Evolutionary conservation across 2,113 vertebrate species (phyloP).

Genomic region (Pogonocichla stellata): DNA sequence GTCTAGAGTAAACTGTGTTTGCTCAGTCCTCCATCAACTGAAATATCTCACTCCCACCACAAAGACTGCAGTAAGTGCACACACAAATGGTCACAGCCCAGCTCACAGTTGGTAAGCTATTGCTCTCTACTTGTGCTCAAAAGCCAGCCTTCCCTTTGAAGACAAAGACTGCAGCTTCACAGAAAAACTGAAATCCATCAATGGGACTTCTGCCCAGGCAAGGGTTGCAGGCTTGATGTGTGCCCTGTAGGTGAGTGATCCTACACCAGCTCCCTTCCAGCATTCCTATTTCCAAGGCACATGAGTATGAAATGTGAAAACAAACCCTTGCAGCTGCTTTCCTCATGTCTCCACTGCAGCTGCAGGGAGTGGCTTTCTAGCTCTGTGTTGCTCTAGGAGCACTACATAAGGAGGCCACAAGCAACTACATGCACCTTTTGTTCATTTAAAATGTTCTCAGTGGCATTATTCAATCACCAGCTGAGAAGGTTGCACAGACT

Average conservation of each 20-base stretch:
- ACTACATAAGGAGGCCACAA: constrained; percentile 67
- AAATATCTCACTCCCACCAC: background rate
- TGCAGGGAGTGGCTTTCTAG: constrained; percentile 64
- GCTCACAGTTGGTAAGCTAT: background rate
- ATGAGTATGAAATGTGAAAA: constrained; percentile 28
- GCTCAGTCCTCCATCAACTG: background rate
- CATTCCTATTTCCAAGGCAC: constrained; percentile 11
- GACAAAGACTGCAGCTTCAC: background rate
- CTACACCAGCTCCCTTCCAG: background rate
- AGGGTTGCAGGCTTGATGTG: background rate
- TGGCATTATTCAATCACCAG: constrained; percentile 51
- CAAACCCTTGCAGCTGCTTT: constrained; percentile 66
- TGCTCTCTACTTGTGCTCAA: background rate
- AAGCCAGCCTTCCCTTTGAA: background rate
- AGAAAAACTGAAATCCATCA: background rate
- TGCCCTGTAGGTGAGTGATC: background rate
- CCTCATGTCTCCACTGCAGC: constrained; percentile 49
- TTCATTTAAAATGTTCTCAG: constrained; percentile 61
- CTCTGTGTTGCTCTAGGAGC: constrained; percentile 66
- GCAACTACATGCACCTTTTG: constrained; percentile 41
- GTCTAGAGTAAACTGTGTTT: background rate
- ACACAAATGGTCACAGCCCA: background rate
- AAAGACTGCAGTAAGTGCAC: background rate
- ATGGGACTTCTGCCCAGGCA: background rate
- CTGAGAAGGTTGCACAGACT: background rate